phyloP scores from a whole-genome alignment of 2,113 vertebrate species.

The Otocyon megalotis region DNA sequence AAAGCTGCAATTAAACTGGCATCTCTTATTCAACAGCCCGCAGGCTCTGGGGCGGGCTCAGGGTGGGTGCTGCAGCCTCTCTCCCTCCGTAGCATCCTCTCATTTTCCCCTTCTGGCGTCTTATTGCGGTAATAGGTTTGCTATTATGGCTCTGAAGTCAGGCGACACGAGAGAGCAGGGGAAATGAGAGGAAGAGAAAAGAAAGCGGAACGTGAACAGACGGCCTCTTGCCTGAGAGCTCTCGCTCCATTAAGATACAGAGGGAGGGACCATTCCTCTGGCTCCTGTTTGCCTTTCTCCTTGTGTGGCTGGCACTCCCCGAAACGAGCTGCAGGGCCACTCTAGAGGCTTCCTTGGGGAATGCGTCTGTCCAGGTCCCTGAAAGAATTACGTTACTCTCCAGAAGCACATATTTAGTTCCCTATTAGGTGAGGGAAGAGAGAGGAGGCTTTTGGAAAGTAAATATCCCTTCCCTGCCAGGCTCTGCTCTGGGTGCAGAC shows the following conservation, averaged over 20 bases:
- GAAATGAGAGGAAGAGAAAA: background rate
- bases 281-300: background rate
- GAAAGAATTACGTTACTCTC: constrained; percentile 18
- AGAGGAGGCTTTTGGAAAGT: background rate
- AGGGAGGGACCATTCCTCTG: fast-evolving
- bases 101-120: background rate
- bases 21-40: constrained; percentile 42
- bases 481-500: background rate
- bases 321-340: constrained; percentile 16
- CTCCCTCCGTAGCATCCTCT: constrained; percentile 18
- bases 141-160: constrained; percentile 21
- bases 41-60: background rate
- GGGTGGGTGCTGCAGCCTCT: background rate
- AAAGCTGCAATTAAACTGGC: constrained; percentile 50
- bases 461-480: background rate
- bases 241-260: background rate
- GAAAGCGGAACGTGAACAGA: background rate
- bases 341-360: background rate
- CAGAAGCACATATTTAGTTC: background rate
- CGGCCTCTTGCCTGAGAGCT: background rate
- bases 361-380: background rate
- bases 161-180: fast-evolving
- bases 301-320: background rate
- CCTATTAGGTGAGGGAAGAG: background rate
- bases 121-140: constrained; percentile 52